phyloP scores from a whole-genome alignment of 1,140 invertebrate genomes.

The Zeugodacus cucurbitae region DNA sequence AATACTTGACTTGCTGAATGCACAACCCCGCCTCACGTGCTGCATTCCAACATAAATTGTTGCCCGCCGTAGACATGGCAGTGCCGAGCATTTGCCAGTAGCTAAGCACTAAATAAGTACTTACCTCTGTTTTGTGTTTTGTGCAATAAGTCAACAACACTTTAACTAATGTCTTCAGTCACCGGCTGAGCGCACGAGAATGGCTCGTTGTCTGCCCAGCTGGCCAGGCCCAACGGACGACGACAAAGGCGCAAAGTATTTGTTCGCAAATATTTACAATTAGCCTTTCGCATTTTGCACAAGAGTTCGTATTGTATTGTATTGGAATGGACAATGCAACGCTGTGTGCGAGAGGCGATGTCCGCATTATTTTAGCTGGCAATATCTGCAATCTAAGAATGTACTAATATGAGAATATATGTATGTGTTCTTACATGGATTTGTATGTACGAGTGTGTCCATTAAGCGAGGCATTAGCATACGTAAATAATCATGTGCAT shows the following conservation, averaged over 20 bases:
- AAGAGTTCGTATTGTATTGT: not conserved
- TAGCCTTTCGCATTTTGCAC: not conserved
- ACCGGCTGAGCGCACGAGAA: not conserved
- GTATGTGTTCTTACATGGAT: not conserved
- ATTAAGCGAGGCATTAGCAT: not conserved
- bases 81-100: not conserved
- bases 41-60: not conserved
- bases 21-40: too few species aligned
- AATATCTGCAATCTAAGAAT: not conserved
- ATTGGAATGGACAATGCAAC: not conserved
- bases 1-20: not conserved
- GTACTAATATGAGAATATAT: not conserved
- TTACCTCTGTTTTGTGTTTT: not conserved
- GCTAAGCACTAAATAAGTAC: slow-evolving; percentile 9
- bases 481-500: not conserved
- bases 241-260: slow-evolving; percentile 9
- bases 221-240: not conserved
- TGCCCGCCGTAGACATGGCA: not conserved
- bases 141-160: not conserved
- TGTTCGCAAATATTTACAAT: slow-evolving; percentile 15
- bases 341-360: not conserved
- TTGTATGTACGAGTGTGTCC: too few species aligned
- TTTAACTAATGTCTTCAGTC: not conserved
- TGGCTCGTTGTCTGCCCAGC: not conserved
- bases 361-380: not conserved